Evolutionary conservation across 1,140 invertebrate genomes (phyloP), one percentile per base, ranked within the genome.

Genomic region (Tetraneura akinire): DNA sequence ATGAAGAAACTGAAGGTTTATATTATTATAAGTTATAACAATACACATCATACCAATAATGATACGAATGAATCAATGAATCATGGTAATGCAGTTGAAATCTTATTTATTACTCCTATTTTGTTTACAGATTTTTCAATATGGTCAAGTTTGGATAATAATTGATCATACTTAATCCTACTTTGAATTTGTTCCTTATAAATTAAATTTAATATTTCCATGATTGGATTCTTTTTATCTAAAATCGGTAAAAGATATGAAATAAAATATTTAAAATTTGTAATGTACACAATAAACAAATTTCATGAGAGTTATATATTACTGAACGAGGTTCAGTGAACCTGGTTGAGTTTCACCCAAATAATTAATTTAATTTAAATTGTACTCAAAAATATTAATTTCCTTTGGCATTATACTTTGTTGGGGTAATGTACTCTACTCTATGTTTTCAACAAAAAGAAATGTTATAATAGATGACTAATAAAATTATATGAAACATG

Each of bases 161-260:
- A 14, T 23, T 11, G 3, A 57, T 57, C 3, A 32, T 66, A 42
- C 62, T 21, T 42, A 21, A 45, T 66, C 0, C 32, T 5, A 66
- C 16, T 66, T 66, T 66, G 62, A 9, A 66, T 66, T 42, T 66
- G 62, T 2, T 42, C 62, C 9, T 42, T 66, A 66, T 42, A 66
- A 66, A 66, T 66, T 42, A n/a, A 64, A 42, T 66, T 66, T 21
- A 68, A 68, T 21, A 68, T 16, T 45, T 14, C 37, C n/a, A 68
- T 68, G n/a, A 47, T 45, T 68, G 18, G 37, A 45, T 11, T 68
- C 1, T 21, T 10, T 68, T 68, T 32, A 42, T 42, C 42, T 18
- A 68, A 42, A 21, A 11, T 8, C 8, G n/a, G n/a, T n/a, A n/a
- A 66, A 66, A n/a, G 6, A n/a, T 18, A 66, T 18, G 42, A 57